Percentiles rank a stretch among this genome's conserved stretches.
Conservation (phyloP, 2,888 invertebrate species). For the Athalia cordata region DNA sequence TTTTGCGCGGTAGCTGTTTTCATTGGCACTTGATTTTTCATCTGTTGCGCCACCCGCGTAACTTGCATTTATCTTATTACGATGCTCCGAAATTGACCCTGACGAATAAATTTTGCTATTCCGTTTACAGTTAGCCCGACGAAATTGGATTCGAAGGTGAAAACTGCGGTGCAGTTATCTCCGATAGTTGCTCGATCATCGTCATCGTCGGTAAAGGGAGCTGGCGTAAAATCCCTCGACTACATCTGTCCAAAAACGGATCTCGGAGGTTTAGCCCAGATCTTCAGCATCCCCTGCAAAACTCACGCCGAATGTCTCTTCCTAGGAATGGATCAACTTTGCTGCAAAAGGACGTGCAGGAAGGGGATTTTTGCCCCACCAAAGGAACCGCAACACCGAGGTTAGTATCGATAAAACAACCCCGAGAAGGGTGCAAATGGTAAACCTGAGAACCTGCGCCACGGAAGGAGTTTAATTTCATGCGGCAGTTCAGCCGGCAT, state of each 20-base stretch:
- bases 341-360: constrained; percentile 77
- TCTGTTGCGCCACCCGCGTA: too few species aligned
- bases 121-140: too few species aligned
- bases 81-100: too few species aligned
- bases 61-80: too few species aligned
- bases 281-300: constrained; percentile 77
- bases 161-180: background rate
- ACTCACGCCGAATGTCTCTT: constrained; percentile 76
- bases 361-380: constrained; percentile 70
- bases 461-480: too few species aligned
- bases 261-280: constrained; percentile 60
- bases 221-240: background rate
- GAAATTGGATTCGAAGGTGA: too few species aligned
- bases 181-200: too few species aligned
- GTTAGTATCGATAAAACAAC: constrained; percentile 44
- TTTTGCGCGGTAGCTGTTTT: too few species aligned
- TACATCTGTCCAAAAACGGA: constrained; percentile 17
- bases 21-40: too few species aligned
- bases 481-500: too few species aligned
- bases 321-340: constrained; percentile 76
- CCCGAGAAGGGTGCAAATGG: background rate
- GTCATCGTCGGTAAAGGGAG: background rate
- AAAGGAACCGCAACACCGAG: constrained; percentile 53
- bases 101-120: too few species aligned
- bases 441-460: background rate